Conservation (phyloP, 1,140 invertebrate genomes). For the Drosophila elegans region DNA sequence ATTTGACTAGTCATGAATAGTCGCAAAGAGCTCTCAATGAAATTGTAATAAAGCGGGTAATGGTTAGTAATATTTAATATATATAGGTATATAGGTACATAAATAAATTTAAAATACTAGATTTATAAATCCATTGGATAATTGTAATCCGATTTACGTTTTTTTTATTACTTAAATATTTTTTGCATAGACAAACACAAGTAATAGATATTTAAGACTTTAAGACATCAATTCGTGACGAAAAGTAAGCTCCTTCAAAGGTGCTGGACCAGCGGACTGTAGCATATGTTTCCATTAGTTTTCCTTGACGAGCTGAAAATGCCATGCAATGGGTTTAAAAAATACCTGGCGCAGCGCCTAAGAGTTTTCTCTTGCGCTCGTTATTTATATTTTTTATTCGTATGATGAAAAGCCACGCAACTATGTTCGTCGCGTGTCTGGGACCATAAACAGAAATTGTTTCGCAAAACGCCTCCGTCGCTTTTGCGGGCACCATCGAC, state of each 20-base stretch:
- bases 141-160: too few relatives aligned
- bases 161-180: too few relatives aligned
- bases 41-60: not conserved
- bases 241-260: slow-evolving; percentile 1
- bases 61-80: too few relatives aligned
- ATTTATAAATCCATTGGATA: too few relatives aligned
- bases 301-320: slow-evolving; percentile 1
- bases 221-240: not conserved
- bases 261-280: slow-evolving; percentile 39
- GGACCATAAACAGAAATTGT: slow-evolving; percentile 76
- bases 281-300: slow-evolving; percentile 20
- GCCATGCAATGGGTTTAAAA: slow-evolving; percentile 27
- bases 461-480: slow-evolving; percentile 79
- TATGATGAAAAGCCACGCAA: slow-evolving; percentile 48
- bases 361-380: slow-evolving; percentile 43
- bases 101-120: too few relatives aligned
- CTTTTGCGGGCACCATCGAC: slow-evolving; percentile 65
- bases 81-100: too few relatives aligned
- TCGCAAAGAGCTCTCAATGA: not conserved
- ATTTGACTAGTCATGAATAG: not conserved
- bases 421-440: slow-evolving; percentile 68
- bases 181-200: too few relatives aligned
- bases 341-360: slow-evolving; percentile 23
- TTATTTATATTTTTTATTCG: slow-evolving; percentile 43
- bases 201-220: too few relatives aligned